These are phyloP conservation scores for Larimichthys crocea DNA, from an alignment of 2,113 vertebrate genomes.

Conservation along the genomic window DNA sequence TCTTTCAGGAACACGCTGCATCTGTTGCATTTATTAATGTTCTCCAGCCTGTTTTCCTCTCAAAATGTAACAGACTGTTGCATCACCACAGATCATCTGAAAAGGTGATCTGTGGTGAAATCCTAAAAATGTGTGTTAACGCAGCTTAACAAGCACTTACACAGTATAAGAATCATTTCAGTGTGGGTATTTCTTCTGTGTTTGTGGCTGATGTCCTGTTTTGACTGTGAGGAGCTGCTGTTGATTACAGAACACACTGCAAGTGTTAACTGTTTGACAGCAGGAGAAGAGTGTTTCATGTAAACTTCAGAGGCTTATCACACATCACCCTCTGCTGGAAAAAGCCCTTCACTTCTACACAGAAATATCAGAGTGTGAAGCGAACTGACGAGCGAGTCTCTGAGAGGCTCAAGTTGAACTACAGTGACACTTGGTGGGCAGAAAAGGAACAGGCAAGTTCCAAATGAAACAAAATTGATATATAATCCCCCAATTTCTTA, in stretches of 20 bases:
- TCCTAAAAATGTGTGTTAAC: neutral
- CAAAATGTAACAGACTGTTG: too few species aligned
- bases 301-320: neutral
- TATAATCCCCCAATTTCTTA: neutral
- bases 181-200: neutral
- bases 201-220: neutral
- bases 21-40: too few species aligned
- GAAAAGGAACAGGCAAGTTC: neutral
- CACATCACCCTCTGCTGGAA: slow-evolving; percentile 71
- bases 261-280: neutral
- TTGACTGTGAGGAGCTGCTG: neutral
- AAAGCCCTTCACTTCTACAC: neutral
- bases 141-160: neutral
- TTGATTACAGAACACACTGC: neutral
- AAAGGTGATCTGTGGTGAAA: too few species aligned
- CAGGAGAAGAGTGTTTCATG: neutral
- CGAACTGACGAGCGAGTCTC: neutral
- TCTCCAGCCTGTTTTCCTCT: too few species aligned
- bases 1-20: too few species aligned
- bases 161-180: neutral
- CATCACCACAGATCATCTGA: too few species aligned
- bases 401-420: neutral
- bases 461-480: neutral
- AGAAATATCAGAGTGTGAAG: neutral
- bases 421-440: slow-evolving; percentile 55